A percentile compares a stretch with the other conserved stretches of the same genome.
Evolutionary conservation across 2,888 invertebrate species (phyloP).

Genomic region (Exephanes ischioxanthus): DNA sequence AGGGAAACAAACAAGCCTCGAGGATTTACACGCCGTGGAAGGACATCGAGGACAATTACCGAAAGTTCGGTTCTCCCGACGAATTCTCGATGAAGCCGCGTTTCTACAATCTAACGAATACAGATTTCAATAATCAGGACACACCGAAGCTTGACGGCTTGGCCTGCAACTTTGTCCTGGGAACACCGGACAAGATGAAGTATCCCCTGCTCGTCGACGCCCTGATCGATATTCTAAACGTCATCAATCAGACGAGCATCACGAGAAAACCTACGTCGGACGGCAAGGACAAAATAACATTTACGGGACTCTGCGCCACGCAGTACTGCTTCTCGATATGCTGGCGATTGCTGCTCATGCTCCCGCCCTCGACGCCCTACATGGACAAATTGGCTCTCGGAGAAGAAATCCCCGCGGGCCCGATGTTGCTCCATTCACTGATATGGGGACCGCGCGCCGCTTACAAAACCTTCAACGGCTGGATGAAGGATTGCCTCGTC

Average conservation of each 20-base stretch:
- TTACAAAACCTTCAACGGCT: slow-evolving; percentile 93
- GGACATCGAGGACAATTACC: slow-evolving; percentile 91
- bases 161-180: slow-evolving; percentile 97
- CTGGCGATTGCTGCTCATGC: slow-evolving; percentile 93
- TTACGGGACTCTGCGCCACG: slow-evolving; percentile 91
- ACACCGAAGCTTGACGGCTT: slow-evolving; percentile 96
- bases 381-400: slow-evolving; percentile 92
- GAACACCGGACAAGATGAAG: slow-evolving; percentile 95
- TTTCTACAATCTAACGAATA: slow-evolving; percentile 95
- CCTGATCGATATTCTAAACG: slow-evolving; percentile 92
- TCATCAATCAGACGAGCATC: slow-evolving; percentile 89
- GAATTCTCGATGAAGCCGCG: slow-evolving; percentile 93
- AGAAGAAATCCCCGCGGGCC: slow-evolving; percentile 88
- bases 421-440: slow-evolving; percentile 92
- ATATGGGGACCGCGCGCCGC: slow-evolving; percentile 96
- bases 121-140: slow-evolving; percentile 91
- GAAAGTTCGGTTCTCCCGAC: slow-evolving; percentile 88
- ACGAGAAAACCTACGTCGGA: slow-evolving; percentile 76
- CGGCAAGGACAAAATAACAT: slow-evolving; percentile 84
- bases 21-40: slow-evolving; percentile 90
- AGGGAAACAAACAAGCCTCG: slow-evolving; percentile 85
- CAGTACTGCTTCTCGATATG: slow-evolving; percentile 96
- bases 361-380: slow-evolving; percentile 96
- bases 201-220: slow-evolving; percentile 95
- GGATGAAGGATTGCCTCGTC: slow-evolving; percentile 96